These are phyloP conservation scores for Phymanthus crucifer DNA, from an alignment of 92 coral and sea anemone genomes.

Conservation along the genomic window DNA sequence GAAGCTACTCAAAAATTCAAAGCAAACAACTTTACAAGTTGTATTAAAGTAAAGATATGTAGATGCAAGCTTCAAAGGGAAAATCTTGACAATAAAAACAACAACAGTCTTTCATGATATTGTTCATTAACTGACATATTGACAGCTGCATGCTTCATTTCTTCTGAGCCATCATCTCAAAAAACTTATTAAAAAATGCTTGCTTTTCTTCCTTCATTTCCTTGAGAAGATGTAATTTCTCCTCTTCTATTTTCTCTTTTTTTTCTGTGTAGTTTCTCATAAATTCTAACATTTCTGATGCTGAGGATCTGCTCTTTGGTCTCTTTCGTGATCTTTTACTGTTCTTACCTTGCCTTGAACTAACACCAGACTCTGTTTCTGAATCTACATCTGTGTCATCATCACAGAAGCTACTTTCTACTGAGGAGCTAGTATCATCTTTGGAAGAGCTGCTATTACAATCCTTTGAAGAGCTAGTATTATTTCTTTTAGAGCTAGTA, in stretches of 20 bases:
- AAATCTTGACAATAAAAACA: not conserved
- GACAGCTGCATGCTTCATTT: not conserved
- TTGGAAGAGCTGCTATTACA: not conserved
- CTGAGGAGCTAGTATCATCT: not conserved
- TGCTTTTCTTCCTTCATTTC: conserved; percentile 57
- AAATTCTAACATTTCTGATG: conserved; percentile 55
- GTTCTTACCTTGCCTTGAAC: not conserved
- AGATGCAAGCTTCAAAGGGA: conserved; percentile 9
- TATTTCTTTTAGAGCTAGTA: not conserved
- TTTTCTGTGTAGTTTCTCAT: conserved; percentile 36
- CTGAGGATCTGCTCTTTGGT: conserved; percentile 56
- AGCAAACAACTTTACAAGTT: conserved; percentile 8
- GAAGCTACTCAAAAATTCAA: not conserved
- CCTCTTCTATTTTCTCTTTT: conserved; percentile 51
- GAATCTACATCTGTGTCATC: not conserved
- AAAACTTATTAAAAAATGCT: conserved; percentile 38
- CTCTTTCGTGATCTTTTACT: conserved; percentile 40
- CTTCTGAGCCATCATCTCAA: conserved; percentile 21
- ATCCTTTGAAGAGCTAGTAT: conserved; percentile 6
- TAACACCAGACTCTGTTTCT: conserved; percentile 4
- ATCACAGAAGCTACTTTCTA: conserved; percentile 1
- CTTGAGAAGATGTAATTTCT: conserved; percentile 42
- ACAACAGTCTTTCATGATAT: conserved; percentile 9
- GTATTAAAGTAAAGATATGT: conserved; percentile 9
- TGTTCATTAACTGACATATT: conserved; percentile 6